phyloP scores from a whole-genome alignment of 2,113 vertebrate species.

The Octodon degus region DNA sequence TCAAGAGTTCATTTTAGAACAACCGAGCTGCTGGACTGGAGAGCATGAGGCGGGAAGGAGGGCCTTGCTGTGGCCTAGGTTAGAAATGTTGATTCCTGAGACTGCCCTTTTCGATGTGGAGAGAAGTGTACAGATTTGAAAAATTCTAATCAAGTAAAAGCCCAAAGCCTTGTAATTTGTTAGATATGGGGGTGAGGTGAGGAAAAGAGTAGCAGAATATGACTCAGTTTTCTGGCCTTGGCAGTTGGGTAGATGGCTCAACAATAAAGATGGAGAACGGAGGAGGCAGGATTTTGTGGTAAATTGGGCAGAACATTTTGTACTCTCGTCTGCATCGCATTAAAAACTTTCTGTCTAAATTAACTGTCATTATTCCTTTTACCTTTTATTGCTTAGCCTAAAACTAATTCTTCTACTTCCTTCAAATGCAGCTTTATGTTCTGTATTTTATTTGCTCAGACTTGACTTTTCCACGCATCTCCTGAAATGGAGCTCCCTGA shows the following conservation, averaged over 20 bases:
- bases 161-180: not conserved
- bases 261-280: not conserved
- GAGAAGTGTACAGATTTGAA: not conserved
- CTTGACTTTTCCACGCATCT: not conserved
- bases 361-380: conserved; percentile 6
- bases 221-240: not conserved
- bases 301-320: not conserved
- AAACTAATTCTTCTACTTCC: conserved; percentile 31
- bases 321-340: conserved; percentile 1
- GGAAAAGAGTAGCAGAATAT: not conserved
- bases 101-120: not conserved
- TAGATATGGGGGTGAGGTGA: not conserved
- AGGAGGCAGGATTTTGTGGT: not conserved
- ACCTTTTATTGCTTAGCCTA: conserved; percentile 26
- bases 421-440: not conserved
- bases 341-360: not conserved
- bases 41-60: not conserved
- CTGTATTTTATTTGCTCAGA: conserved; percentile 35
- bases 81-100: not conserved
- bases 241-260: not conserved
- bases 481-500: not conserved
- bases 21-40: not conserved
- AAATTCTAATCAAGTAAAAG: not conserved
- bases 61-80: not conserved
- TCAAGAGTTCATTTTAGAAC: not conserved